Base-by-base conservation (phyloP, 1,140 invertebrate species). In the Cherax destructor region DNA sequence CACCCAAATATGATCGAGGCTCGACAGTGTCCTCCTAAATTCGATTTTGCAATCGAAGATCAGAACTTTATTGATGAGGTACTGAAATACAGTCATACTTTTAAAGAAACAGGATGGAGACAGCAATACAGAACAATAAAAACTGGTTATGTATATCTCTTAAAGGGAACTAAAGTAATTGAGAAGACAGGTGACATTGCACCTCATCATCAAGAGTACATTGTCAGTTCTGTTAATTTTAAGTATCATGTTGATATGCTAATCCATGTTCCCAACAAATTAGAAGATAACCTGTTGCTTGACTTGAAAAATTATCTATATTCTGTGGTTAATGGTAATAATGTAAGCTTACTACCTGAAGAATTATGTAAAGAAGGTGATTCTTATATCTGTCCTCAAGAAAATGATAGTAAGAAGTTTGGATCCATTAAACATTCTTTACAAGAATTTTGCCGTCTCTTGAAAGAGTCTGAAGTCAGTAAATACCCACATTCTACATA, bases 161-260 rank as follows among this genome's bases (percentile, higher is more conserved):
- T 65, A 18, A 65, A 21, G 4, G 61, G 61, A 18, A 21, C 11
- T 6, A 65, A 65, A 65, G 18, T 65, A 21, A 65, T 65, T 65
- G 61, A 65, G 61, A 65, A 21, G 16, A 65, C 13, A 21, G 18
- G 61, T 21, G 18, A 65, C 21, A 65, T 18, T 21, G 1, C 21
- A 61, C 5, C 24, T 3, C 21, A 24, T 49, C 52, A 56, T 84
- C 21, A 65, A 41, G 16, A 16, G 3, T 41, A 41, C 21, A 69
- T 41, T 69, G 81, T 84, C 9, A 69, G 24, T 9, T 84, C 81
- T 69, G 61, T 84, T 13, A 41, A 69, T 24, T 18, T 59, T 65
- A 18, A 69, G 16, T 84, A 84, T 49, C 16, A 84, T 69, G 81
- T 49, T 41, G 18, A 84, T 7, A 61, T 84, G 30, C 59, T 84